Conservation (phyloP, 2,888 invertebrate species). For the Mesoligia furuncula region DNA sequence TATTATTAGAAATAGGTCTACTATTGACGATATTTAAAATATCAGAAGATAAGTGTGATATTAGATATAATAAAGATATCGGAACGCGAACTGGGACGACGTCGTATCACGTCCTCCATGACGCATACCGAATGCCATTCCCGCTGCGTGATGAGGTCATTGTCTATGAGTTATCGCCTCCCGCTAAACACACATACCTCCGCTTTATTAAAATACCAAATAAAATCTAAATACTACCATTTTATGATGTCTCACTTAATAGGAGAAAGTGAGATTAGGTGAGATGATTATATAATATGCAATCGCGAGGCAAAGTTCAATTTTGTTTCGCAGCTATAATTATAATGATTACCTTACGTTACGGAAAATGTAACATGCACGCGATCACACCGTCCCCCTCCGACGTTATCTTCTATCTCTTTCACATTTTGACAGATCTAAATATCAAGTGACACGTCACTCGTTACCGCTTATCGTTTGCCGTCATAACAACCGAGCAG, state of each 20-base stretch:
- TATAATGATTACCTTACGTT: conserved; percentile 66
- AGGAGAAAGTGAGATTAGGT: conserved; percentile 46
- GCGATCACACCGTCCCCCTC: conserved; percentile 71
- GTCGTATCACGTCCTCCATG: conserved; percentile 78
- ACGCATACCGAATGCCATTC: conserved; percentile 80
- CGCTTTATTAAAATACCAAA: conserved; percentile 67
- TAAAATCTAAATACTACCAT: conserved; percentile 42
- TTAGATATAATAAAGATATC: conserved; percentile 63
- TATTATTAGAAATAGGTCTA: not conserved
- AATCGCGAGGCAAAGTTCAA: conserved; percentile 37
- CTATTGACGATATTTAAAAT: conserved; percentile 33
- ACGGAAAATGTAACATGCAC: conserved; percentile 58
- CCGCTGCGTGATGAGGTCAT: conserved; percentile 73
- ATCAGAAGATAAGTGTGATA: conserved; percentile 45
- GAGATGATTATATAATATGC: not conserved
- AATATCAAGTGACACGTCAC: conserved; percentile 78
- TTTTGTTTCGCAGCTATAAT: conserved; percentile 34
- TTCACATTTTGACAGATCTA: conserved; percentile 85
- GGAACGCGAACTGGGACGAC: conserved; percentile 71
- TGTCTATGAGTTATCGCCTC: conserved; percentile 72
- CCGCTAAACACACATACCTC: conserved; percentile 75
- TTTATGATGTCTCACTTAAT: conserved; percentile 25
- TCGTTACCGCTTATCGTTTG: conserved; percentile 69
- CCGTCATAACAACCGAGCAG: conserved; percentile 63
- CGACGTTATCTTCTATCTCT: conserved; percentile 75